Evolutionary conservation across 2,113 vertebrate species (phyloP).

Genomic region (Perca flavescens): DNA sequence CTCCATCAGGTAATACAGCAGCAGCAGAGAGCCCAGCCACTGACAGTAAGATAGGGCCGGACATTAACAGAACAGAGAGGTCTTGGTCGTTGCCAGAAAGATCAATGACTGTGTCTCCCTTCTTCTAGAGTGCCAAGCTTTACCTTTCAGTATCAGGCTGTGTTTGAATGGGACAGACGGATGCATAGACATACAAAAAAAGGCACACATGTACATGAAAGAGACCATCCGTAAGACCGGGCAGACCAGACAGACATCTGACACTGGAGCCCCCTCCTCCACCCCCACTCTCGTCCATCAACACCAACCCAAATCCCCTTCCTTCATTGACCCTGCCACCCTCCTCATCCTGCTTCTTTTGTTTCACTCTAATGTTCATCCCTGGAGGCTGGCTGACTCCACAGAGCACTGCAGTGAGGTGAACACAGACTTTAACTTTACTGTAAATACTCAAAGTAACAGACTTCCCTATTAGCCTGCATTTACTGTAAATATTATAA

Average conservation of each 20-base stretch:
- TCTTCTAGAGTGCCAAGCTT: conserved; percentile 50
- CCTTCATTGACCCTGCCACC: conserved; percentile 52
- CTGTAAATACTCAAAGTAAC: background rate
- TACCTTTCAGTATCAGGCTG: conserved; percentile 38
- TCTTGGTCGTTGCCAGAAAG: conserved; percentile 29
- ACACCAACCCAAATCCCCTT: conserved; percentile 46
- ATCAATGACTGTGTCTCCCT: conserved; percentile 60
- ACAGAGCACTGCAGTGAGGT: conserved; percentile 49
- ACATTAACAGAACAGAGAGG: conserved; percentile 29
- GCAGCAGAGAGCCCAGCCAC: conserved; percentile 11
- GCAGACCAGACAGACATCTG: conserved; percentile 63
- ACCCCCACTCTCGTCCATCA: background rate
- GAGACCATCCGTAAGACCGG: conserved; percentile 5
- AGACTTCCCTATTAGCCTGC: background rate
- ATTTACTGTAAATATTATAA: background rate
- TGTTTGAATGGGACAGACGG: conserved; percentile 42
- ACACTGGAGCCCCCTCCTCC: conserved; percentile 37
- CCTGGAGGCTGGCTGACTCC: conserved; percentile 44
- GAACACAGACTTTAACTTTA: background rate
- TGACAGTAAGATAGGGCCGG: conserved; percentile 23
- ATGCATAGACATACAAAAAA: conserved; percentile 11
- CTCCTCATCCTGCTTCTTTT: conserved; percentile 52
- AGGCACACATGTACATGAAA: conserved; percentile 43
- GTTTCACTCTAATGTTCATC: conserved; percentile 64
- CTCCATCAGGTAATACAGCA: conserved; percentile 53